These are phyloP conservation scores for Lerema accius DNA, from an alignment of 1,140 invertebrate species.

Conservation along the genomic window DNA sequence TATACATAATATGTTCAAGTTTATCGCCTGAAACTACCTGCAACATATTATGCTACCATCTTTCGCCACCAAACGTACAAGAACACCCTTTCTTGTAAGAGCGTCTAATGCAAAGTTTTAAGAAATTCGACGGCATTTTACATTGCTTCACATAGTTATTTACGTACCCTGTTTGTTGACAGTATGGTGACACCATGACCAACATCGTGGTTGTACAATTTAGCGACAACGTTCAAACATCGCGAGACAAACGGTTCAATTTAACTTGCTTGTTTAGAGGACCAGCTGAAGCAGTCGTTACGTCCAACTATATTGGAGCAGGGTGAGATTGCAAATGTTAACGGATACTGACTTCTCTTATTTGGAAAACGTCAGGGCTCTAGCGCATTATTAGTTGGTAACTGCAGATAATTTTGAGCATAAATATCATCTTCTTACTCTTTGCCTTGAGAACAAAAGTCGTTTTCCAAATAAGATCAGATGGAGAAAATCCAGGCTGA, in stretches of 20 bases:
- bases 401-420: no score
- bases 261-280: slow-evolving; percentile 95
- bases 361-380: slow-evolving; percentile 38
- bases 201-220: slow-evolving; percentile 97
- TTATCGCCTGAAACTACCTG: no score
- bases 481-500: no score
- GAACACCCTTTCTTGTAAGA: no score
- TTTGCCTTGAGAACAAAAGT: no score
- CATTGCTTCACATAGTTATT: slow-evolving; percentile 15
- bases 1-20: no score
- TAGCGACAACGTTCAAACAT: slow-evolving; percentile 95
- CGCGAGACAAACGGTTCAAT: slow-evolving; percentile 95
- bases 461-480: slow-evolving; percentile 50
- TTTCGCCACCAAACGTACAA: no score
- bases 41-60: no score
- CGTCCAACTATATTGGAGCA: slow-evolving; percentile 95
- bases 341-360: slow-evolving; percentile 27
- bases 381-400: no score
- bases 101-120: no score
- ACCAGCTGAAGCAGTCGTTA: slow-evolving; percentile 95
- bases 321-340: slow-evolving; percentile 85
- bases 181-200: slow-evolving; percentile 96
- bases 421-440: no score
- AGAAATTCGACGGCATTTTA: slow-evolving; percentile 13
- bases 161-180: slow-evolving; percentile 37